A percentile compares a stretch with the other conserved stretches of the same genome.
Evolutionary conservation across 2,888 invertebrate species (phyloP).

Genomic region (Hemicrepidius hirtus): DNA sequence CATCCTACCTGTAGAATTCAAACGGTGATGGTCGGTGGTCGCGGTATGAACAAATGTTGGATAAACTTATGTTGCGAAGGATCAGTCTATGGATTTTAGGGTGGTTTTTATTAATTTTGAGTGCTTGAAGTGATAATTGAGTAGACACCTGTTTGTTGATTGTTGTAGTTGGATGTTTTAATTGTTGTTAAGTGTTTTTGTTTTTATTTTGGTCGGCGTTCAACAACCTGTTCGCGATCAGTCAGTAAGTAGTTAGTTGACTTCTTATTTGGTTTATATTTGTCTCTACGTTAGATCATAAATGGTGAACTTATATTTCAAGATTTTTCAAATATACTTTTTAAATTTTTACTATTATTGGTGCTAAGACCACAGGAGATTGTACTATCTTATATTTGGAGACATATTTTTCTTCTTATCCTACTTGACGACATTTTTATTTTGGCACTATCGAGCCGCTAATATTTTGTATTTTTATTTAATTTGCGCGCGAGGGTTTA

Average conservation of each 20-base stretch:
- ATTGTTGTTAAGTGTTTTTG: constrained; percentile 23
- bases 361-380: no score
- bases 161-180: neutral
- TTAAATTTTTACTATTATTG: no score
- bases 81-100: neutral
- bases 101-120: constrained; percentile 19
- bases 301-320: neutral
- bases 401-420: no score
- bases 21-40: constrained; percentile 50
- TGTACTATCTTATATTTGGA: no score
- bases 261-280: constrained; percentile 28
- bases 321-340: neutral
- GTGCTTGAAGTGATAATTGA: constrained; percentile 21
- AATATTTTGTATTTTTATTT: no score
- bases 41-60: constrained; percentile 45
- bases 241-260: constrained; percentile 29
- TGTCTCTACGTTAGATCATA: constrained; percentile 16
- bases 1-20: constrained; percentile 51
- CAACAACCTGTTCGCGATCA: constrained; percentile 38
- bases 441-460: no score
- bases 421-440: no score
- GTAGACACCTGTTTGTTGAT: neutral
- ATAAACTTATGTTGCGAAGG: constrained; percentile 32
- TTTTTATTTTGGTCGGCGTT: constrained; percentile 35
- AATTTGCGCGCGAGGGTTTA: no score